Base-by-base conservation (phyloP, 2,888 invertebrate species). In the Anodontia alba region DNA sequence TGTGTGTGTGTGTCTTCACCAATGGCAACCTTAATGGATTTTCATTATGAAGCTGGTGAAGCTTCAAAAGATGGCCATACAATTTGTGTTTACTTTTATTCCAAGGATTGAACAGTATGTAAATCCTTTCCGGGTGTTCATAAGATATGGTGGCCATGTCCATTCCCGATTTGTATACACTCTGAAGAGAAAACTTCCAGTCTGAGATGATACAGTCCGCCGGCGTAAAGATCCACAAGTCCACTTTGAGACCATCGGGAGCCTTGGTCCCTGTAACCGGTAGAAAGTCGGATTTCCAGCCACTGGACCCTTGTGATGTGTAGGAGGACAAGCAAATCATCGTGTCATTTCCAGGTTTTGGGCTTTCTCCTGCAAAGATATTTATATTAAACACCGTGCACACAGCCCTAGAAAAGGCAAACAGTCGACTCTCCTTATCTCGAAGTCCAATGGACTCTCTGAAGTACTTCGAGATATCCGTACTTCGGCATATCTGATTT, bases 51-150 rank as follows among this genome's bases (percentile, higher is more conserved):
- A n/a, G n/a, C n/a, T n/a, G n/a, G n/a, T n/a, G n/a, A n/a, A n/a
- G n/a, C n/a, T n/a, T n/a, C n/a, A n/a, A n/a, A n/a, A n/a, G n/a
- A n/a, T n/a, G n/a, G n/a, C n/a, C n/a, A n/a, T n/a, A n/a, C n/a
- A n/a, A n/a, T n/a, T n/a, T n/a, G n/a, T n/a, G n/a, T 69, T 67
- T 95, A 97, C 97, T 96, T 95, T 96, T 96, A 93, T 97, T 97
- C 98, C 98, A 98, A 0, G 98, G 97, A 95, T 98, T 98, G 92
- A 97, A 98, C 1, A 98, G 95, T 0, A 98, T 95, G 92, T 97
- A 98, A 82, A 98, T 95, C 12, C 78, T 96, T 73, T 96, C 96
- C 78, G 86, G 86, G 54, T 85, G 85, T 96, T 88, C 85, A 67
- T 91, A 89, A 7, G 88, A 78, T 12, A 87, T 87, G 3, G 83